Base-by-base conservation (phyloP, 2,113 vertebrate genomes). In the Lonchura striata region DNA sequence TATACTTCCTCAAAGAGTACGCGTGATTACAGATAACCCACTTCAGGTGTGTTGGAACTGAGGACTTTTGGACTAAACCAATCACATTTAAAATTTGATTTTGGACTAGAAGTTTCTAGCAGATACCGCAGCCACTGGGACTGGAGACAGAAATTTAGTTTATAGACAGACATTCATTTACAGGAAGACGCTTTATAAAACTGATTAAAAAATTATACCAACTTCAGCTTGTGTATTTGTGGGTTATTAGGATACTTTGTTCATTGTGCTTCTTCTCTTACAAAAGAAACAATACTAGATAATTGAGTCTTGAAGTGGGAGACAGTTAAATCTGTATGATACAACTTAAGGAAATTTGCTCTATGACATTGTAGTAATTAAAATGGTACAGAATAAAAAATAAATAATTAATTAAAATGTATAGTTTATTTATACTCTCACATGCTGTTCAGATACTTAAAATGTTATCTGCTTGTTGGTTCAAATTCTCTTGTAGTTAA, bases 401-500 rank as follows among this genome's bases (percentile, higher is more conserved):
- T 13, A 52, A 64, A 59, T 46, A 46, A 50, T 44, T 24, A 39
- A 59, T 49, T 18, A n/a, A 70, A 82, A 39, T 4, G 0, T 42
- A 13, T 47, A 10, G 9, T 70, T 66, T 2, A 13, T 70, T 66
- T 2, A 13, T 35, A 78, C 33, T 47, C 13, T 88, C 5, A 22
- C 27, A 60, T 41, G 44, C 44, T 37, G 49, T 82, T 64, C 37
- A 49, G 41, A 28, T 64, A 56, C n/a, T 68, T 71, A 41, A 14
- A 30, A 5, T 33, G 25, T 74, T 61, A 53, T 8, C 33, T 78
- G 7, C 56, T 91, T 37, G 5, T 63, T 83, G 84, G 8, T 80
- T 91, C 60, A 31, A 88, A 81, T 49, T 95, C 39, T 93, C 66
- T 83, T 89, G 75, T 93, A 99, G 99, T 97, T 99, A 95, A 98